Evolutionary conservation across 2,113 vertebrate species (phyloP).

Genomic region (Vimba vimba): DNA sequence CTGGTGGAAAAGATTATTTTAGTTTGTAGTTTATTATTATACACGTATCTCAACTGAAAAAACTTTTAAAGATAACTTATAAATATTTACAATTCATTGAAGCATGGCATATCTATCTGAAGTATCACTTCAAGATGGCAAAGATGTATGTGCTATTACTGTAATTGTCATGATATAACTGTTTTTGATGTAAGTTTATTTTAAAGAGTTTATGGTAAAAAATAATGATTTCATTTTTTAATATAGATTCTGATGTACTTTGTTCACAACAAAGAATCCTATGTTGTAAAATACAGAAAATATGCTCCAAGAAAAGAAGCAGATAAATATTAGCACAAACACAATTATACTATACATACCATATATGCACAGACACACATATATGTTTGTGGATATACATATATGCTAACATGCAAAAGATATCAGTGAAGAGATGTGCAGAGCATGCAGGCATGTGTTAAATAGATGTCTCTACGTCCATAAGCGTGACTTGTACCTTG

Average conservation of each 20-base stretch:
- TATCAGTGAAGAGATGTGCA: constrained; percentile 36
- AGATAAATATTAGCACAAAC: background rate
- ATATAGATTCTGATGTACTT: background rate
- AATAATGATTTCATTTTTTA: background rate
- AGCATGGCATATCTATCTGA: too few relatives aligned
- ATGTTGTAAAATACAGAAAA: background rate
- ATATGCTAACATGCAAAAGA: constrained; percentile 44
- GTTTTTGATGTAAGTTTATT: background rate
- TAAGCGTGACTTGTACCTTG: constrained; percentile 96
- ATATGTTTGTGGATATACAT: background rate
- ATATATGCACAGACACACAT: background rate
- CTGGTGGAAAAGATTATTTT: background rate
- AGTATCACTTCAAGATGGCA: too few relatives aligned
- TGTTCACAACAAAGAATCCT: background rate
- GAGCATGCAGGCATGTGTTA: constrained; percentile 69
- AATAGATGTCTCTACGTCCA: constrained; percentile 92
- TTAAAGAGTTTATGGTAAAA: background rate
- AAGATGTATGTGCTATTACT: too few relatives aligned
- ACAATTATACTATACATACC: background rate
- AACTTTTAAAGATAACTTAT: background rate
- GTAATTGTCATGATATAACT: too few relatives aligned
- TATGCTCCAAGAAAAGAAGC: background rate
- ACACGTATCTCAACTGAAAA: background rate
- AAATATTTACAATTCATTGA: too few relatives aligned
- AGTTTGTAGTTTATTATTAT: background rate